These are phyloP conservation scores for Luehdorfia chinensis DNA, from an alignment of 1,140 invertebrate genomes.

Conservation along the genomic window DNA sequence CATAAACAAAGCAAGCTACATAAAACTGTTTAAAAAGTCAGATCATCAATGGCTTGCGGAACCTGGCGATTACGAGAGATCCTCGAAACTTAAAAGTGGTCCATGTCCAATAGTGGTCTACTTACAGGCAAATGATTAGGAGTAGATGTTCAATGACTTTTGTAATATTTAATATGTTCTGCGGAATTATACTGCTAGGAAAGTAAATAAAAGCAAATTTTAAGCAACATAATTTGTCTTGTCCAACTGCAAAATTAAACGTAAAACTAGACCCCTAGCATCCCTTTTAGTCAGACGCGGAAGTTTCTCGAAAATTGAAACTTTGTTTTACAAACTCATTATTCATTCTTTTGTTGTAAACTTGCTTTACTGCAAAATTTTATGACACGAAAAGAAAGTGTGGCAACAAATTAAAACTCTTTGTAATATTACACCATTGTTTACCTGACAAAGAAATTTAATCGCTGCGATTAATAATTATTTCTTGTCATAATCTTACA, in stretches of 20 bases:
- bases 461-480: conserved; percentile 16
- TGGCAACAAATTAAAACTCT: conserved; percentile 67
- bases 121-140: no score
- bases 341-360: conserved; percentile 70
- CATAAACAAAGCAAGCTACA: no score
- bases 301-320: conserved; percentile 65
- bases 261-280: conserved; percentile 54
- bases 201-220: conserved; percentile 9
- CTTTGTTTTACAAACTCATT: conserved; percentile 71
- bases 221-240: conserved; percentile 16
- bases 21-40: no score
- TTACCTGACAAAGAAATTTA: conserved; percentile 38
- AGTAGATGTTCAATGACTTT: no score
- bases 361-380: conserved; percentile 56
- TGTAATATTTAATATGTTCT: no score
- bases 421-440: conserved; percentile 47
- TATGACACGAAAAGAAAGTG: conserved; percentile 68
- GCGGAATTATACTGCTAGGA: no score
- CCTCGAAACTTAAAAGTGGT: no score
- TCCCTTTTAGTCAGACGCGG: conserved; percentile 35
- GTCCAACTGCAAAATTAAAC: conserved; percentile 23
- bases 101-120: no score
- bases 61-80: no score
- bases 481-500: conserved; percentile 5
- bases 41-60: no score